A percentile compares a stretch with the other conserved stretches of the same genome.
Conservation (phyloP, 2,888 invertebrate genomes). For the Chrysotoxum bicinctum region DNA sequence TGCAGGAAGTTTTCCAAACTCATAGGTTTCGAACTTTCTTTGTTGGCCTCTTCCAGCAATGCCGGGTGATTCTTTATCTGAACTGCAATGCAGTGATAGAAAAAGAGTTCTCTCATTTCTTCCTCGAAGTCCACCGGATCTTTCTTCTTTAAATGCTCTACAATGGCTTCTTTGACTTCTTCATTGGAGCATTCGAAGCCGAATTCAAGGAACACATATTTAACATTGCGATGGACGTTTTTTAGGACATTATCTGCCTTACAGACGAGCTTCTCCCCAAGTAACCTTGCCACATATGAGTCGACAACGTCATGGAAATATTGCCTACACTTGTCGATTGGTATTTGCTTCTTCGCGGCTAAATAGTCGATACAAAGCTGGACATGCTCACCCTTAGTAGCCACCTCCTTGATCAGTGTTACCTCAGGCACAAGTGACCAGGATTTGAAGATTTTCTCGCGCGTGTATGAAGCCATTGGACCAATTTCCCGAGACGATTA, state of each 20-base stretch:
- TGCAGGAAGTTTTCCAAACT: slow-evolving; percentile 79
- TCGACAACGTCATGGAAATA: slow-evolving; percentile 80
- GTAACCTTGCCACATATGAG: slow-evolving; percentile 78
- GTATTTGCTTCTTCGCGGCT: slow-evolving; percentile 74
- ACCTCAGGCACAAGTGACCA: slow-evolving; percentile 79
- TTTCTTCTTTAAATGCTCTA: slow-evolving; percentile 85
- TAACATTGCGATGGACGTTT: slow-evolving; percentile 79
- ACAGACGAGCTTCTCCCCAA: slow-evolving; percentile 79
- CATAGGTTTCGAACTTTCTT: slow-evolving; percentile 74
- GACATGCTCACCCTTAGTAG: slow-evolving; percentile 81
- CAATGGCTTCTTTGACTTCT: slow-evolving; percentile 86
- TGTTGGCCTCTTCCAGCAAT: slow-evolving; percentile 64
- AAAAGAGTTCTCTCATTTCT: slow-evolving; percentile 76
- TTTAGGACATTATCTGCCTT: slow-evolving; percentile 78
- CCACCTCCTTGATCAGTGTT: slow-evolving; percentile 79
- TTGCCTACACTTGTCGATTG: slow-evolving; percentile 75
- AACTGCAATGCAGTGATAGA: slow-evolving; percentile 78
- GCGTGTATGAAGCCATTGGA: slow-evolving; percentile 70
- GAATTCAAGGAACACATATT: slow-evolving; percentile 81
- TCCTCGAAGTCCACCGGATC: slow-evolving; percentile 78
- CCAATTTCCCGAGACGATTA: neutral
- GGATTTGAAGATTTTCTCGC: slow-evolving; percentile 79
- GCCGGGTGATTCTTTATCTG: slow-evolving; percentile 75
- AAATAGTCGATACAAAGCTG: slow-evolving; percentile 79
- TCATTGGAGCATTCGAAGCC: slow-evolving; percentile 84